phyloP scores from a whole-genome alignment of 2,113 vertebrate genomes.

The Paradisaea rubra region DNA sequence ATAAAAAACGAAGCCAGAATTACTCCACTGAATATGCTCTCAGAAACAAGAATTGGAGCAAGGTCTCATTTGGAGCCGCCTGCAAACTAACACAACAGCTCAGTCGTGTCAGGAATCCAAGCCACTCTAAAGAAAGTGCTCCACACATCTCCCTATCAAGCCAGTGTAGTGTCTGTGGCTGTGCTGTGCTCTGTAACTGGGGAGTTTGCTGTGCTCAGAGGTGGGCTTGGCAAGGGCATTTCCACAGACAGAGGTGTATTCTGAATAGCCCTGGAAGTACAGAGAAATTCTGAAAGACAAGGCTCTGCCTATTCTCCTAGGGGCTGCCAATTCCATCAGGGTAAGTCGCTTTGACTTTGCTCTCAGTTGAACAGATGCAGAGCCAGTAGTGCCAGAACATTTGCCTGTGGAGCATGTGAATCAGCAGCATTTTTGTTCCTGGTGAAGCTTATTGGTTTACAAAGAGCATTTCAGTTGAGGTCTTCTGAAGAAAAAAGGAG shows the following conservation, averaged over 20 bases:
- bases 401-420: background rate
- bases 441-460: background rate
- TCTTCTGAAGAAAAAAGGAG: background rate
- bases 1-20: background rate
- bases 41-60: background rate
- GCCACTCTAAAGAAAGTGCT: background rate
- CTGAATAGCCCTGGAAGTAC: background rate
- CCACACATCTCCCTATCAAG: background rate
- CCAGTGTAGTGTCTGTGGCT: background rate
- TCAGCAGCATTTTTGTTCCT: background rate
- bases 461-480: background rate
- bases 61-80: background rate
- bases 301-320: background rate
- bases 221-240: background rate
- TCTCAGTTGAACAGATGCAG: background rate
- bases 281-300: background rate
- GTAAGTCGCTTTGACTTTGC: background rate
- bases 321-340: background rate
- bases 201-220: background rate
- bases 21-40: background rate
- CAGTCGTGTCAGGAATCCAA: accelerated
- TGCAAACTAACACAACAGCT: background rate
- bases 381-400: background rate
- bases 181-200: background rate
- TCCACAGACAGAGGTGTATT: background rate